A percentile compares a stretch with the other conserved stretches of the same genome.
Evolutionary conservation across 1,140 invertebrate species (phyloP).

Genomic region (Grapholita molesta): DNA sequence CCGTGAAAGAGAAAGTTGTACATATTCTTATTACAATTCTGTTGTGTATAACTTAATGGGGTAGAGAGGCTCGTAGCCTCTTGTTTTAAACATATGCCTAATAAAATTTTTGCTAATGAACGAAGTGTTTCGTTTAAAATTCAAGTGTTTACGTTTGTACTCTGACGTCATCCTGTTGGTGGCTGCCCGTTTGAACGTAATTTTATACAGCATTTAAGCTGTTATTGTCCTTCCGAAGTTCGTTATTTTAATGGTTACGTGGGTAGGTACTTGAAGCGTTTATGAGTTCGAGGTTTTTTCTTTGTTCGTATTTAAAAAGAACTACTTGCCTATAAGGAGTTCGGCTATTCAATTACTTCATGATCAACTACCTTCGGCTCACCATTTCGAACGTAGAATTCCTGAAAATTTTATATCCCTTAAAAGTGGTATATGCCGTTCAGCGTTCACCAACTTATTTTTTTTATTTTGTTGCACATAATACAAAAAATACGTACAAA

Average conservation of each 20-base stretch:
- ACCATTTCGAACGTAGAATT: no score
- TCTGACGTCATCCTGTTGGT: not conserved
- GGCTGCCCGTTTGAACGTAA: not conserved
- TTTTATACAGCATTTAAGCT: slow-evolving; percentile 3
- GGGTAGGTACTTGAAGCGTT: not conserved
- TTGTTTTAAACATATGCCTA: slow-evolving; percentile 18
- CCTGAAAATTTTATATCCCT: no score
- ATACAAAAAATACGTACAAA: no score
- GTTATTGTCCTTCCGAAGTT: not conserved
- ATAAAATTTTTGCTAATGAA: slow-evolving; percentile 20
- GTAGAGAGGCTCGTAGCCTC: not conserved
- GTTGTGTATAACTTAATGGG: not conserved
- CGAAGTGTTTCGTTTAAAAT: slow-evolving; percentile 21
- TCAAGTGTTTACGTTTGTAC: slow-evolving; percentile 4
- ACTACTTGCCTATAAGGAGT: not conserved
- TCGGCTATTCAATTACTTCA: no score
- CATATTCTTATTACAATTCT: not conserved
- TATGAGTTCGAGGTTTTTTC: not conserved
- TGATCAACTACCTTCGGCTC: not conserved
- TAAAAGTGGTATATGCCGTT: no score
- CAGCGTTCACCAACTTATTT: no score
- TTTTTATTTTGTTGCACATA: no score
- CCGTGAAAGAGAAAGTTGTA: not conserved
- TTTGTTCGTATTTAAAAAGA: not conserved
- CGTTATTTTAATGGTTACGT: not conserved